These are phyloP conservation scores for Poecilia picta DNA, from an alignment of 2,797 vertebrate genomes.

Conservation along the genomic window DNA sequence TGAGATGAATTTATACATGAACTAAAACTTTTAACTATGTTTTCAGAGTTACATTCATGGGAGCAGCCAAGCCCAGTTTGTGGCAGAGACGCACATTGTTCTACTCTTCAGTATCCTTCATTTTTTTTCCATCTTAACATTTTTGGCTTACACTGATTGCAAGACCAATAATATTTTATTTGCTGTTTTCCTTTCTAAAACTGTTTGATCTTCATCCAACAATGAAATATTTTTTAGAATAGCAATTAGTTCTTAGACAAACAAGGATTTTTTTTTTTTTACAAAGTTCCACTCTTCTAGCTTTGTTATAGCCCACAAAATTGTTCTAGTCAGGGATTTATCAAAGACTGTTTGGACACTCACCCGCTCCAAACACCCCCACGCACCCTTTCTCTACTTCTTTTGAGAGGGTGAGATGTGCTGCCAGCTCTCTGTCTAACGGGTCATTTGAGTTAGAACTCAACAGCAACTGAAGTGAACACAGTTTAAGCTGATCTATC, in stretches of 20 bases:
- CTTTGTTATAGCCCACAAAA: too few species aligned
- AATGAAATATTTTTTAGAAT: not conserved
- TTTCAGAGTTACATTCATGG: slow-evolving; percentile 96
- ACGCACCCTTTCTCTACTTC: too few species aligned
- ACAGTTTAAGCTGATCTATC: too few species aligned
- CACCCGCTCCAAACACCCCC: too few species aligned
- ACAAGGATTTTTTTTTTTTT: too few species aligned
- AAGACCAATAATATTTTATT: not conserved
- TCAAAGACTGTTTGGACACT: too few species aligned
- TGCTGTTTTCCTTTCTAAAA: not conserved
- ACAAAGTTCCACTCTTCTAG: too few species aligned
- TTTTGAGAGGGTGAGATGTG: too few species aligned
- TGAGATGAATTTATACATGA: not conserved
- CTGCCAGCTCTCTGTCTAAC: too few species aligned
- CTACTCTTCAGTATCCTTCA: slow-evolving; percentile 97
- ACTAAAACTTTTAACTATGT: slow-evolving; percentile 14
- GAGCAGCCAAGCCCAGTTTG: slow-evolving; percentile 97
- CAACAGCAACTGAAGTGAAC: too few species aligned
- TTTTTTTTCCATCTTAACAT: not conserved
- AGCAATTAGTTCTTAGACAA: not conserved
- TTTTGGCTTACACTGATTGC: not conserved
- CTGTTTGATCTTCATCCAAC: not conserved
- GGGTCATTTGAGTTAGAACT: too few species aligned
- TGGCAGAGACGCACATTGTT: slow-evolving; percentile 97
- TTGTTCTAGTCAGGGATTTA: too few species aligned